A percentile compares a stretch with the other conserved stretches of the same genome.
Evolutionary conservation across 2,888 invertebrate genomes (phyloP).

Genomic region (Diaphora mendica): DNA sequence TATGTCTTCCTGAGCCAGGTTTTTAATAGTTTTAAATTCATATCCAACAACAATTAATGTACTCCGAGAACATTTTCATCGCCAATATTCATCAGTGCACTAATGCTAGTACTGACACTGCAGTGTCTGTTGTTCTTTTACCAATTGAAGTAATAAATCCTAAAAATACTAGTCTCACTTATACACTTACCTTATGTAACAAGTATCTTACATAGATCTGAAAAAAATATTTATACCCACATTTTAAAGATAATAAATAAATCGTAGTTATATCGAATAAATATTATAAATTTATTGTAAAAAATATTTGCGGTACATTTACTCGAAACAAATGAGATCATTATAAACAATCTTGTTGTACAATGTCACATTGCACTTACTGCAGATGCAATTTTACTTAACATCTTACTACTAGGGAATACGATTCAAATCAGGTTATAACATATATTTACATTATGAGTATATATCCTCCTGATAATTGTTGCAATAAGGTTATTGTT

Average conservation of each 20-base stretch:
- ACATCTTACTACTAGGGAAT: slow-evolving; percentile 31
- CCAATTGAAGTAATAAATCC: background rate
- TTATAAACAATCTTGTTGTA: slow-evolving; percentile 61
- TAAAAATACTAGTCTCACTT: background rate
- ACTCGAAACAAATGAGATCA: slow-evolving; percentile 61
- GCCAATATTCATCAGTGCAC: too few relatives aligned
- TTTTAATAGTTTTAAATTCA: too few relatives aligned
- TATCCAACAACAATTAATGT: too few relatives aligned
- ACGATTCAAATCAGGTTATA: slow-evolving; percentile 30
- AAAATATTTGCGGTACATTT: slow-evolving; percentile 26
- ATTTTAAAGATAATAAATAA: background rate
- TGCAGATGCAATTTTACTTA: slow-evolving; percentile 21
- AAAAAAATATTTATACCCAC: background rate
- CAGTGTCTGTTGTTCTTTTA: background rate
- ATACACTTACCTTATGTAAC: background rate
- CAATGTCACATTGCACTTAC: slow-evolving; percentile 71
- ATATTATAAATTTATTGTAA: slow-evolving; percentile 15
- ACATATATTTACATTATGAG: slow-evolving; percentile 54
- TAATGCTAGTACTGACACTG: too few relatives aligned
- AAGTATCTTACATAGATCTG: background rate
- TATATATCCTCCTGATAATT: slow-evolving; percentile 54
- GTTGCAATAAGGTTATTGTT: slow-evolving; percentile 57
- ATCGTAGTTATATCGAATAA: background rate
- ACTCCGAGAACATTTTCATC: too few relatives aligned
- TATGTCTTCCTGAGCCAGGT: too few relatives aligned